Evolutionary conservation across 2,888 invertebrate species (phyloP).

Genomic region (Sericinus montela): DNA sequence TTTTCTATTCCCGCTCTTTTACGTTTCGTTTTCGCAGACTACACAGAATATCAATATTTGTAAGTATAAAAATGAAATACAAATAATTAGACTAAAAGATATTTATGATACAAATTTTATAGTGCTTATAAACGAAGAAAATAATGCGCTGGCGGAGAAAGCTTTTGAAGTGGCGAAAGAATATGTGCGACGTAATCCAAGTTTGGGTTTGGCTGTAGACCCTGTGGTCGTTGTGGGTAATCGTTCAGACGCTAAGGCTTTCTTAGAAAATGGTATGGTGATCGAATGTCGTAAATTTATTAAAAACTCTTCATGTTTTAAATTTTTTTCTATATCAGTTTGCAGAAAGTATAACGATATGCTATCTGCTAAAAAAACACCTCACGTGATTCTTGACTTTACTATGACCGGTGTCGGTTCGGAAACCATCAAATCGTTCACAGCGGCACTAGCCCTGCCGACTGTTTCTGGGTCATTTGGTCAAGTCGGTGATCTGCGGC

Average conservation of each 20-base stretch:
- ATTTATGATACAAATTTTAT: conserved; percentile 28
- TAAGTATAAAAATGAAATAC: conserved; percentile 64
- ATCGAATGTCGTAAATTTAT: no score
- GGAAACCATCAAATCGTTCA: conserved; percentile 91
- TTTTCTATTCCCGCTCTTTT: conserved; percentile 33
- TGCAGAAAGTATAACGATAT: conserved; percentile 85
- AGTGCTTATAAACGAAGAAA: conserved; percentile 88
- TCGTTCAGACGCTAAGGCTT: conserved; percentile 84
- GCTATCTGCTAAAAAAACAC: conserved; percentile 81
- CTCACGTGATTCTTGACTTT: conserved; percentile 89
- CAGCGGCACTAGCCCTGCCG: conserved; percentile 87
- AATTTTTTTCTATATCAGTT: conserved; percentile 60
- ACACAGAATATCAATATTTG: conserved; percentile 86
- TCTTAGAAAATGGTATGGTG: conserved; percentile 83
- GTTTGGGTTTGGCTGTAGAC: conserved; percentile 82
- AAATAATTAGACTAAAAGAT: neutral
- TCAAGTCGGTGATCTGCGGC: conserved; percentile 88
- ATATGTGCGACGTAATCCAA: conserved; percentile 84
- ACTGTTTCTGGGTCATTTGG: conserved; percentile 93
- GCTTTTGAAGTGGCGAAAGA: conserved; percentile 85
- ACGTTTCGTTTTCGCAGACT: conserved; percentile 69
- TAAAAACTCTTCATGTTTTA: no score
- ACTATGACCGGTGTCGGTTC: conserved; percentile 90
- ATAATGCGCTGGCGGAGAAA: conserved; percentile 84
- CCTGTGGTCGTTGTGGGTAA: conserved; percentile 83